Conservation (phyloP, 2,888 invertebrate genomes). For the Ischnura elegans region DNA sequence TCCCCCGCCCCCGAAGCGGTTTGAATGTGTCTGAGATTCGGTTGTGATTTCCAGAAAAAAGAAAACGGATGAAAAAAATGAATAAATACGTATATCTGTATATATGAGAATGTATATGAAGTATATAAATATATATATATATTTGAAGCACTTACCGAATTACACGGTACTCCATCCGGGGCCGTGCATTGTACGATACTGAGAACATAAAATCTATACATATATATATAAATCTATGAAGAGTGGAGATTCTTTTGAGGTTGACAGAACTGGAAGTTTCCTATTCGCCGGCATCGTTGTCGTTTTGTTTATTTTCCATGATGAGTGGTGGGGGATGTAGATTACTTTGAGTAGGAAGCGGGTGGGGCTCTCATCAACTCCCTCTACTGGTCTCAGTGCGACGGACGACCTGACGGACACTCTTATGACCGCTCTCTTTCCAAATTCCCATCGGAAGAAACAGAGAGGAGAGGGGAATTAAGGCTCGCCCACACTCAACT, state of each 20-base stretch:
- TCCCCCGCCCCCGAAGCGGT: too few species aligned
- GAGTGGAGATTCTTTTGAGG: slow-evolving; percentile 28
- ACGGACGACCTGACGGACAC: too few species aligned
- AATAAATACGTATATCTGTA: background rate
- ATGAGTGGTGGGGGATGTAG: background rate
- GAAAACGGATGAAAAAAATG: background rate
- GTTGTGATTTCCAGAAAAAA: slow-evolving; percentile 4
- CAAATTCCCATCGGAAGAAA: too few species aligned
- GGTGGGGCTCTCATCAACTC: background rate
- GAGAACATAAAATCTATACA: background rate
- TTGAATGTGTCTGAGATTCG: background rate
- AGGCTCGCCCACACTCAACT: too few species aligned
- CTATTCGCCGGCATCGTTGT: background rate
- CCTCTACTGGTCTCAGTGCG: background rate
- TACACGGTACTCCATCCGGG: slow-evolving; percentile 45
- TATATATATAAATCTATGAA: slow-evolving; percentile 10
- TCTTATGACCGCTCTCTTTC: too few species aligned
- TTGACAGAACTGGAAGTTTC: background rate
- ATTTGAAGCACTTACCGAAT: slow-evolving; percentile 61
- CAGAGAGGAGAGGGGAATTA: too few species aligned
- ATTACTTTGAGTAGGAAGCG: background rate
- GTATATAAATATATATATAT: slow-evolving; percentile 22
- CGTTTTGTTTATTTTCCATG: background rate
- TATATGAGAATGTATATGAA: background rate
- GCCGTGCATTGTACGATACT: slow-evolving; percentile 63